Conservation (phyloP, 1,140 invertebrate genomes). For the Bilobella aurantiaca region DNA sequence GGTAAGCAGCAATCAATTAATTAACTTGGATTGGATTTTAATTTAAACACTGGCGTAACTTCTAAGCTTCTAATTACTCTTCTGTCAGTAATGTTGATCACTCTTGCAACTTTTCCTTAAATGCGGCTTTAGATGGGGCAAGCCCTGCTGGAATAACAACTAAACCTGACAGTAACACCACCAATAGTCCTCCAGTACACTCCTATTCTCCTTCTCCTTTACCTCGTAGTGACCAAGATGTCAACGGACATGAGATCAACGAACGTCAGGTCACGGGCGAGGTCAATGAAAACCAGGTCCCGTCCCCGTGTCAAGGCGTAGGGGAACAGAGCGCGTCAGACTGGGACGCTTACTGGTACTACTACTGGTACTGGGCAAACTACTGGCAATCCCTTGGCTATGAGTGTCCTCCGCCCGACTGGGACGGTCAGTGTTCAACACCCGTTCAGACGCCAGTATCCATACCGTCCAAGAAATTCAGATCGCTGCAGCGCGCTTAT, state of each 20-base stretch:
- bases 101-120: slow-evolving; percentile 2
- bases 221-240: not conserved
- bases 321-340: no score
- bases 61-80: not conserved
- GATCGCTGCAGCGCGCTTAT: not conserved
- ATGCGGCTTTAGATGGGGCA: slow-evolving; percentile 12
- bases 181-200: no score
- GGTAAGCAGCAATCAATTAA: slow-evolving; percentile 15
- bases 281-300: not conserved
- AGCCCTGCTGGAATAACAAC: not conserved
- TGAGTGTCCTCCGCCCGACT: slow-evolving; percentile 19
- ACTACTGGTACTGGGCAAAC: slow-evolving; percentile 32
- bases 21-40: no score
- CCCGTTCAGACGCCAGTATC: not conserved
- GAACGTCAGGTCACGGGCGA: no score
- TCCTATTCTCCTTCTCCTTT: slow-evolving; percentile 3
- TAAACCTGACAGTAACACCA: not conserved
- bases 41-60: not conserved
- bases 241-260: not conserved
- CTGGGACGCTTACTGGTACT: slow-evolving; percentile 30
- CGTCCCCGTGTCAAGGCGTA: no score
- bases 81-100: not conserved
- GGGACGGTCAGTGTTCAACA: not conserved
- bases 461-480: not conserved
- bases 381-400: slow-evolving; percentile 28